Evolutionary conservation across 2,888 invertebrate species (phyloP).

Genomic region (Calliscelio sp.): DNA sequence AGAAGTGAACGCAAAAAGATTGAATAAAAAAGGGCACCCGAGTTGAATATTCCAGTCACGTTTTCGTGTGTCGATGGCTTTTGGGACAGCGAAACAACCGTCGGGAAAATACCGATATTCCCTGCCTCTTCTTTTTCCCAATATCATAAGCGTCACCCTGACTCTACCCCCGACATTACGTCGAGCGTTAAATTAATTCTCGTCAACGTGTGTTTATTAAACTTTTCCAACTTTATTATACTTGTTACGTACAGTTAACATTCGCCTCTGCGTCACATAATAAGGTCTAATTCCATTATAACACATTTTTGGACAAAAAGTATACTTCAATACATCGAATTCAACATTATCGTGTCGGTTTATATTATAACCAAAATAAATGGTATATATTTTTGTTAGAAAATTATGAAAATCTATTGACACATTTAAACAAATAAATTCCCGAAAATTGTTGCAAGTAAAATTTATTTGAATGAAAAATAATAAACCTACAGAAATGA

Average conservation of each 20-base stretch:
- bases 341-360: too few species aligned
- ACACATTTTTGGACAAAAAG: constrained; percentile 6
- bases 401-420: too few species aligned
- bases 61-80: constrained; percentile 58
- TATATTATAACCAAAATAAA: too few species aligned
- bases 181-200: constrained; percentile 65
- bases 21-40: constrained; percentile 11
- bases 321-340: background rate
- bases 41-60: constrained; percentile 54
- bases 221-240: constrained; percentile 49
- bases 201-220: constrained; percentile 56
- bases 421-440: too few species aligned
- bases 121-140: constrained; percentile 15
- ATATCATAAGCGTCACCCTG: constrained; percentile 36
- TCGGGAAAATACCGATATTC: constrained; percentile 45
- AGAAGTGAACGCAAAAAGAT: constrained; percentile 41
- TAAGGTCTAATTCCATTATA: constrained; percentile 29
- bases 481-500: too few species aligned
- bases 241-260: constrained; percentile 12
- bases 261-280: constrained; percentile 10
- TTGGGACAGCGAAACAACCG: constrained; percentile 56
- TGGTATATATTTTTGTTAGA: too few species aligned
- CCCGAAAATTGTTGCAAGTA: too few species aligned
- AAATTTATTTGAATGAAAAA: too few species aligned
- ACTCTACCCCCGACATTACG: constrained; percentile 26